Conservation (phyloP, 2,888 invertebrate genomes). For the Drosophila ezoana region DNA sequence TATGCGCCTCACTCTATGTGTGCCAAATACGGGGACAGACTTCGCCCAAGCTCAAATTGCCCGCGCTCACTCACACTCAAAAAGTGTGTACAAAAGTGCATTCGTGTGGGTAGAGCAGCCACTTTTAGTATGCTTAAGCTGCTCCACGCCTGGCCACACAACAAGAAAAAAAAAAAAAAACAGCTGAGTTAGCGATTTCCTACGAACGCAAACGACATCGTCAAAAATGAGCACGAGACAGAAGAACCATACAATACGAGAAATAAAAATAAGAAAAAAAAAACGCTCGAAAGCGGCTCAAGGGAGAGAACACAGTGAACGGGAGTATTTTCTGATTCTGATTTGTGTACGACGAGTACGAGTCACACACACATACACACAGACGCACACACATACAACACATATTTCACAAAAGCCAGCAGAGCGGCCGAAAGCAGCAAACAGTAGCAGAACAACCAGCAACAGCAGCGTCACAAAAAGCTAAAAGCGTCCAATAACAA, state of each 20-base stretch:
- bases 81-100: constrained; percentile 5
- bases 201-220: constrained; percentile 3
- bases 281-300: constrained; percentile 34
- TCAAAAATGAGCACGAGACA: constrained; percentile 8
- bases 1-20: constrained; percentile 18
- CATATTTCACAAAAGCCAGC: constrained; percentile 49
- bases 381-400: constrained; percentile 1
- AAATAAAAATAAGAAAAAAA: constrained; percentile 19
- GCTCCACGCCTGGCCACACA: constrained; percentile 16
- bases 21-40: constrained; percentile 10
- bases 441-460: constrained; percentile 56
- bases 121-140: constrained; percentile 2
- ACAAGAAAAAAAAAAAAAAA: constrained; percentile 4
- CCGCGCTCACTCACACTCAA: constrained; percentile 4
- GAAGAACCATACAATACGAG: constrained; percentile 16
- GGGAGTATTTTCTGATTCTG: constrained; percentile 46
- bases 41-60: constrained; percentile 6
- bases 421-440: constrained; percentile 37
- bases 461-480: constrained; percentile 43
- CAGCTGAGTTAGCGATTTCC: constrained; percentile 28
- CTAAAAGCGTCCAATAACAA: constrained; percentile 22
- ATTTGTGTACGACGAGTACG: constrained; percentile 25
- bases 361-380: constrained; percentile 7
- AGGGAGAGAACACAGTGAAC: constrained; percentile 37
- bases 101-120: constrained; percentile 1